Evolutionary conservation across 2,888 invertebrate genomes (phyloP).

Genomic region (Drosophila nigricruria): DNA sequence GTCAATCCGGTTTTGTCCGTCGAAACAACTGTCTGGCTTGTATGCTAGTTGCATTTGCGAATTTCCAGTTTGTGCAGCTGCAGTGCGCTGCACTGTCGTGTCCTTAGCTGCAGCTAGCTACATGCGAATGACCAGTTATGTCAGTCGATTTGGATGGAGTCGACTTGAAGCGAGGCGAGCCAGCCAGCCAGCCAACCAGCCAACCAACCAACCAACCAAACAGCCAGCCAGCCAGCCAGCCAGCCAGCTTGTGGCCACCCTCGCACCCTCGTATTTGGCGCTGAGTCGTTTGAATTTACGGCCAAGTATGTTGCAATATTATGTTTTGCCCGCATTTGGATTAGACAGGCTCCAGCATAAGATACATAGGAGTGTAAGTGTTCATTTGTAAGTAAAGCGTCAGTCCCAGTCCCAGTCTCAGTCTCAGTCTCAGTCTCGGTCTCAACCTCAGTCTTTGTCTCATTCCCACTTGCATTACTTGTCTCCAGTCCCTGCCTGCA

Average conservation of each 20-base stretch:
- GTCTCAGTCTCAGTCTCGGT: conserved; percentile 19
- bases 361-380: conserved; percentile 37
- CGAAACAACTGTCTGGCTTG: conserved; percentile 60
- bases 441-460: conserved; percentile 12
- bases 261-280: conserved; percentile 74
- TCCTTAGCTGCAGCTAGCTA: conserved; percentile 60
- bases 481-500: conserved; percentile 33
- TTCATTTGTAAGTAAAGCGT: conserved; percentile 53
- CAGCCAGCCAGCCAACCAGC: conserved; percentile 27
- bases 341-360: conserved; percentile 65
- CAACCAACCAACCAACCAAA: not conserved
- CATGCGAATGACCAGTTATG: conserved; percentile 80
- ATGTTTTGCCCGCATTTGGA: conserved; percentile 78
- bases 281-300: conserved; percentile 66
- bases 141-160: conserved; percentile 66
- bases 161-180: conserved; percentile 58
- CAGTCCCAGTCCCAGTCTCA: conserved; percentile 22
- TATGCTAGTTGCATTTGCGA: conserved; percentile 51
- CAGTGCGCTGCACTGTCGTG: conserved; percentile 67
- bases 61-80: conserved; percentile 78
- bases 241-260: conserved; percentile 58
- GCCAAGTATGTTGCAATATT: conserved; percentile 77
- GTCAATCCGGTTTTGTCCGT: conserved; percentile 69
- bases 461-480: conserved; percentile 30
- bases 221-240: conserved; percentile 1